Base-by-base conservation (phyloP, 2,797 vertebrate species). In the Oryzias dopingdopingensis region DNA sequence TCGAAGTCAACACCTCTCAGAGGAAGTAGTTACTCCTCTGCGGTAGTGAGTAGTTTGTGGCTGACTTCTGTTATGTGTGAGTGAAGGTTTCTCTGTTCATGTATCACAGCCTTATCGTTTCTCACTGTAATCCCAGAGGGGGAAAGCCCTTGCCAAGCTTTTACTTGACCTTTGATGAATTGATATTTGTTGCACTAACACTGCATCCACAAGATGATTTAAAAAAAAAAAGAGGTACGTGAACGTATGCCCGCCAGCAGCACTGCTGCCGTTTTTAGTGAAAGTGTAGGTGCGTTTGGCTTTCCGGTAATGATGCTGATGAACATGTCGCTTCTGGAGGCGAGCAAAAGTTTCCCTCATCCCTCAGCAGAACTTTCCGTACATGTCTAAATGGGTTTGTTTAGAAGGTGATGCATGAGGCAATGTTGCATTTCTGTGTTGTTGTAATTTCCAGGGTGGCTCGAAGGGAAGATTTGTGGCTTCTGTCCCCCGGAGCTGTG, bases 1-100 rank as follows among this genome's bases (percentile, higher is more conserved):
- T 54, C 14, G 3, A 62, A 47, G 67, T 63, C 51, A 69, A 62
- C 49, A 42, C 14, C 59, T 76, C 52, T 52, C 22, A 65, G 64
- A 81, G 81, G 83, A 84, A 86, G 74, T 44, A 67, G 59, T 42
- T 15, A 65, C 57, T 76, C 64, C 23, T 49, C 2, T 65, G 59
- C 0, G 45, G 67, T 62, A 24, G 50, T 58, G 26, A 16, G 12
- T 14, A 17, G 52, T 45, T 49, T 61, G 66, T n/a, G 67, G 63
- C 24, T 52, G 60, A 5, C 55, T 67, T 45, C 26, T 72, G 24
- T 58, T 56, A 45, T 56, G 40, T 68, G 18, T 49, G 18, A 42
- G 26, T 42, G n/a, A 40, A 53, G 20, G 52, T 63, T 57, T 5
- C 51, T 22, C 50, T 4, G 14, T 52, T 49, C 22, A 41, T n/a